Percentiles rank a stretch among this genome's conserved stretches.
Conservation (phyloP, 2,888 invertebrate species). For the Encarsia formosa region DNA sequence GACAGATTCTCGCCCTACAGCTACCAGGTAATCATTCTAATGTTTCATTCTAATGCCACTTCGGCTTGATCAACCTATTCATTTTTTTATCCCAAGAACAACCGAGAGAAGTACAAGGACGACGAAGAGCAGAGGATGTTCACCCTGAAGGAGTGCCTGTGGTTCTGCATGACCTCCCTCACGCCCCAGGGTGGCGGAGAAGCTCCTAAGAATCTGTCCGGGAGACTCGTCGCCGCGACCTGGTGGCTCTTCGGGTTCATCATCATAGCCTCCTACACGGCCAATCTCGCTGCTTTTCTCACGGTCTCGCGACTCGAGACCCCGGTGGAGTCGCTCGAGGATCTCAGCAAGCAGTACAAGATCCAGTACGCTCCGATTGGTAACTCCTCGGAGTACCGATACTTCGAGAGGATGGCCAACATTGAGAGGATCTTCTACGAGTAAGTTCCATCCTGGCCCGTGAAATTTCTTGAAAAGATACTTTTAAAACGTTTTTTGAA, state of each 20-base stretch:
- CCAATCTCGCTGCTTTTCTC: slow-evolving; percentile 94
- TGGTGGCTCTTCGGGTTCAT: slow-evolving; percentile 99
- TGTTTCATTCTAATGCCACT: too few species aligned
- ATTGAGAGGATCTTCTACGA: slow-evolving; percentile 94
- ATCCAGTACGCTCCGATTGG: slow-evolving; percentile 91
- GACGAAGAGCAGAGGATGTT: slow-evolving; percentile 94
- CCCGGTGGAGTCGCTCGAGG: slow-evolving; percentile 89
- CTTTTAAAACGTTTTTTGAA: too few species aligned
- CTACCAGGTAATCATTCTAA: too few species aligned
- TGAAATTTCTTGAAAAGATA: too few species aligned
- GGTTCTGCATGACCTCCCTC: slow-evolving; percentile 98
- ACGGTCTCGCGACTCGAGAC: slow-evolving; percentile 91
- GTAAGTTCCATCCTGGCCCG: slow-evolving; percentile 58
- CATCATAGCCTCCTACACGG: slow-evolving; percentile 97
- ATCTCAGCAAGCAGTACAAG: slow-evolving; percentile 92
- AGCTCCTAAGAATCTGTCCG: slow-evolving; percentile 93
- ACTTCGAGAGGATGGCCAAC: slow-evolving; percentile 92
- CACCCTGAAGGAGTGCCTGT: slow-evolving; percentile 91
- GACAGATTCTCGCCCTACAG: slow-evolving; percentile 97
- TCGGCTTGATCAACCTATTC: too few species aligned
- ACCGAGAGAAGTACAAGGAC: slow-evolving; percentile 85
- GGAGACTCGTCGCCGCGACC: slow-evolving; percentile 90
- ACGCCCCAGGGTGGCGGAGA: slow-evolving; percentile 95
- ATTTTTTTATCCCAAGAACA: too few species aligned
- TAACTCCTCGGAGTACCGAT: slow-evolving; percentile 85